Evolutionary conservation across 2,797 vertebrate species (phyloP).

Genomic region (Harpagifer antarcticus): DNA sequence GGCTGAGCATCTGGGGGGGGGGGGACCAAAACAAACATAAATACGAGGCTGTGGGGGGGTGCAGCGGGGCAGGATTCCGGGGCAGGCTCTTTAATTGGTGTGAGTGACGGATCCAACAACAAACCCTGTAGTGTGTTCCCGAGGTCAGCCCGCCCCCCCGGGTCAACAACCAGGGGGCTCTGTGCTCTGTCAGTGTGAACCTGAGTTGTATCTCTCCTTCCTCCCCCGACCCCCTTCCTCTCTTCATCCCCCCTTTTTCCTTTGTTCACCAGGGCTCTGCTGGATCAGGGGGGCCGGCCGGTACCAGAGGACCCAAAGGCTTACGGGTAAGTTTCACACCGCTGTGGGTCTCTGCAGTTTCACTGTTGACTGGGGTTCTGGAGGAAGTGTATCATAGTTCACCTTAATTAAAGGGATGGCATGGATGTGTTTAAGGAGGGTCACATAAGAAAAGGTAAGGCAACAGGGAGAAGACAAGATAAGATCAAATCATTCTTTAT

Average conservation of each 20-base stretch:
- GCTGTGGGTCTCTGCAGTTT: conserved; percentile 20
- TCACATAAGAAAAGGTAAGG: too few relatives aligned
- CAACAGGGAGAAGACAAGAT: too few relatives aligned
- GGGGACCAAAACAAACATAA: conserved; percentile 82
- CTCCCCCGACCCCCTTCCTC: conserved; percentile 2
- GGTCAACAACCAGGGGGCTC: conserved; percentile 70
- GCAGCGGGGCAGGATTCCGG: conserved; percentile 70
- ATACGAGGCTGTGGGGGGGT: conserved; percentile 64
- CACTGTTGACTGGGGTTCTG: conserved; percentile 12
- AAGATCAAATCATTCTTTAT: too few relatives aligned
- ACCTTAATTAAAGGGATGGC: too few relatives aligned
- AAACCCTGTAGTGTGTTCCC: conserved; percentile 75
- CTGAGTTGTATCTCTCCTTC: conserved; percentile 67
- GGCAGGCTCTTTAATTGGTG: conserved; percentile 76
- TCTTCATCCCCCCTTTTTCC: conserved; percentile 32
- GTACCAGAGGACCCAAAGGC: conserved; percentile 93
- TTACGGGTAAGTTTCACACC: conserved; percentile 86
- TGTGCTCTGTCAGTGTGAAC: conserved; percentile 72
- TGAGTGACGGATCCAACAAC: conserved; percentile 81
- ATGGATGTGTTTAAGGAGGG: too few relatives aligned
- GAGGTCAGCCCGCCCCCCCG: conserved; percentile 66
- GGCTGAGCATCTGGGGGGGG: conserved; percentile 44
- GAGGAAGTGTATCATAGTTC: background rate
- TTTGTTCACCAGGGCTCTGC: conserved; percentile 86
- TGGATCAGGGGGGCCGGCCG: conserved; percentile 88